Percentiles rank a stretch among this genome's conserved stretches.
phyloP scores from a whole-genome alignment of 2,797 vertebrate species.

The Lepus oiostolus region DNA sequence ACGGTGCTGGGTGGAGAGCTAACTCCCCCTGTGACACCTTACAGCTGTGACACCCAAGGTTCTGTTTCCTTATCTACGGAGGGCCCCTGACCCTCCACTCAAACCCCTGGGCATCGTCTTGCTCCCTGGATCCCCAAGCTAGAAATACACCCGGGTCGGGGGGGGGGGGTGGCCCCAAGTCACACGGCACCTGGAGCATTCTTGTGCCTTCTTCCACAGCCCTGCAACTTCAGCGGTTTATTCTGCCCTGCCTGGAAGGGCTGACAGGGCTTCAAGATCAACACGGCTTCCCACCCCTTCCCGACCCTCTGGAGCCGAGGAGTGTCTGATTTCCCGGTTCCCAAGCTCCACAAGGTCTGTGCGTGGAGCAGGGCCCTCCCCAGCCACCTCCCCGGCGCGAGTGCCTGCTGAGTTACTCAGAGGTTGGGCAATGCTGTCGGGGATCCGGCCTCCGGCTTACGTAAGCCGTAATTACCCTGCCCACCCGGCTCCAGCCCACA shows the following conservation, averaged over 20 bases:
- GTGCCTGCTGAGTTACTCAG: conserved; percentile 79
- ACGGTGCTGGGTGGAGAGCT: neutral
- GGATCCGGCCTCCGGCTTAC: conserved; percentile 81
- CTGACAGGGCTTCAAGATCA: conserved; percentile 6
- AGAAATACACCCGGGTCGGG: neutral
- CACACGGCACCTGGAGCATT: neutral
- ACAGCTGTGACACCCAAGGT: no score
- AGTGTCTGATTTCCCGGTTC: conserved; percentile 68
- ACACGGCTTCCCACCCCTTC: conserved; percentile 49
- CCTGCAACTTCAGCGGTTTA: neutral
- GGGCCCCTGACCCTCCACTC: neutral
- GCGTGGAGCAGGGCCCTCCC: conserved; percentile 52
- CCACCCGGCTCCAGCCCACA: conserved; percentile 69
- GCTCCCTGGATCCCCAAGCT: neutral
- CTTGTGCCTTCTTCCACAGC: neutral
- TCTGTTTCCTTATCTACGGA: no score
- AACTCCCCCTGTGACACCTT: neutral
- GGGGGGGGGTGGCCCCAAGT: neutral
- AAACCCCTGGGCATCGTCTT: neutral
- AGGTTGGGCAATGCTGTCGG: conserved; percentile 75
- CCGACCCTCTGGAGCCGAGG: neutral
- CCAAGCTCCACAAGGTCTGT: conserved; percentile 49
- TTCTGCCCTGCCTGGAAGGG: conserved; percentile 13
- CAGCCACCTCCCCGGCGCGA: conserved; percentile 53
- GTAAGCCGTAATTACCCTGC: conserved; percentile 82